Base-by-base conservation (phyloP, 2,888 invertebrate species). In the Perithous albicinctus region DNA sequence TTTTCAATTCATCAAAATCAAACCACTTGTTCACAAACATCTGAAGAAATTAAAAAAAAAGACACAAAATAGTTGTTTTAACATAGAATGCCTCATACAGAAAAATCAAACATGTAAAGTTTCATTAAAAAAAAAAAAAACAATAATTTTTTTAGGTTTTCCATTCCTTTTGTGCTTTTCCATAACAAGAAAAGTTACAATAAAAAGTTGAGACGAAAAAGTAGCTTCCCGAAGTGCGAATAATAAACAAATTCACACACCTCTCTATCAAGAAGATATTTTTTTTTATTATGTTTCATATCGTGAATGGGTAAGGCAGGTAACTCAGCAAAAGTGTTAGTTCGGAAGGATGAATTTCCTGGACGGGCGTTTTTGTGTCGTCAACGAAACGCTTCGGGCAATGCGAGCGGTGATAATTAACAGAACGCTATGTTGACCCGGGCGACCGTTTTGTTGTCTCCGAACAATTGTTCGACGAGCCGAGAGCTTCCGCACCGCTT, bases 401-500 rank as follows among this genome's bases (percentile, higher is more conserved):
- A 70, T 41, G 56, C 54, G 56, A 70, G 61, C 35, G 23, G 70
- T 78, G 77, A 78, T 84, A 86, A 85, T 84, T 82, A 85, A 80
- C 83, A 85, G 85, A 87, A 85, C 79, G 77, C 48, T 35, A 72
- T 61, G 80, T 63, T 61, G 59, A 59, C 67, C 70, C 56, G 56
- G 12, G 43, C 63, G 46, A 10, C 70, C 69, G 74, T n/a, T n/a
- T 84, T 85, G 78, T 84, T 85, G 80, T 77, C 63, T 63, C n/a
- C 59, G 73, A 82, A 80, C 82, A 78, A 86, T 86, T 84, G 86
- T 86, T 67, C 79, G 79, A 74, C 72, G 78, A 59, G 66, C 59
- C 59, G 51, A 29, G 61, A 41, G 61, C 26, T 29, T 43, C 46
- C 46, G 51, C 56, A 15, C 54, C 48, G 20, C 48, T 29, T 29